Conservation (phyloP, 2,797 vertebrate species). For the Peromyscus aztecus region DNA sequence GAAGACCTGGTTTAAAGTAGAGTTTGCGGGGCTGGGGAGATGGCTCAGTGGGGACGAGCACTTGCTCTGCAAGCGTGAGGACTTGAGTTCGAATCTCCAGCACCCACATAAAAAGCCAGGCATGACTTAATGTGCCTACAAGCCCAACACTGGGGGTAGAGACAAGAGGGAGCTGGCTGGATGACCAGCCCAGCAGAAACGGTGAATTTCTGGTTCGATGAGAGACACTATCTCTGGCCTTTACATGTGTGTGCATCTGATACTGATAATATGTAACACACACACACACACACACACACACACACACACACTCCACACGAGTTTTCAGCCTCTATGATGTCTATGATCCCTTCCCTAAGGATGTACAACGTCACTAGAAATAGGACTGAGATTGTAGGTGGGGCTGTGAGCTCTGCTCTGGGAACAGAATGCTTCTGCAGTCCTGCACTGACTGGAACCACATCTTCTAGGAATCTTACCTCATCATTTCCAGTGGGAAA, state of each 20-base stretch:
- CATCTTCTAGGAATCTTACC: background rate
- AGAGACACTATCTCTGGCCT: background rate
- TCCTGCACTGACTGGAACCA: background rate
- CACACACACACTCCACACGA: background rate
- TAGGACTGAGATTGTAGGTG: background rate
- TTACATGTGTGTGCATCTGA: background rate
- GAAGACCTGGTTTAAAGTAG: background rate
- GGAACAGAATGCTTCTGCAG: accelerated
- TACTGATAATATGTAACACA: background rate
- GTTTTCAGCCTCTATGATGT: background rate
- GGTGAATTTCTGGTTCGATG: background rate
- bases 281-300: background rate
- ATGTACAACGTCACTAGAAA: accelerated
- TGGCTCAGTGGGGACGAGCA: background rate
- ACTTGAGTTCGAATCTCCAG: background rate
- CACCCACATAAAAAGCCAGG: background rate
- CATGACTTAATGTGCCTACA: background rate
- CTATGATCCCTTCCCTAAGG: accelerated
- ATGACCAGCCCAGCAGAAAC: background rate
- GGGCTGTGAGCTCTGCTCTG: accelerated
- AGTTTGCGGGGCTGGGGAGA: background rate
- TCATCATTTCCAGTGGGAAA: conserved; percentile 31
- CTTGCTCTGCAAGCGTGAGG: background rate
- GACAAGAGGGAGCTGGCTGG: background rate
- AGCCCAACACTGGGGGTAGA: background rate